Evolutionary conservation across 1,140 invertebrate species (phyloP).

Genomic region (Thrips palmi): DNA sequence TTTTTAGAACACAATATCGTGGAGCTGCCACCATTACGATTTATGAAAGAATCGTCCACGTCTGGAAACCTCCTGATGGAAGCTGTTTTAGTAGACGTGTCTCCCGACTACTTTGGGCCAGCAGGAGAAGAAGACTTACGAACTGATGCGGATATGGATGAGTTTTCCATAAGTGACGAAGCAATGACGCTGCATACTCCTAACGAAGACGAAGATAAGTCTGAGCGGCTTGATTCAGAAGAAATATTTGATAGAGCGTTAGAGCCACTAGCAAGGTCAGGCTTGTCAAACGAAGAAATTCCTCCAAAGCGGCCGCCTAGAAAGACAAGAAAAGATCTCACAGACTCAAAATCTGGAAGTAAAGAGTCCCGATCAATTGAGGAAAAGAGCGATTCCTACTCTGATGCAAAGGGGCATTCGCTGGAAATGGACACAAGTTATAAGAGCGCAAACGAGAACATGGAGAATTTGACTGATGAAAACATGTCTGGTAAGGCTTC

Average conservation of each 20-base stretch:
- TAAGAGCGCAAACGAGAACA: constrained; percentile 7
- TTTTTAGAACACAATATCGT: constrained; percentile 58
- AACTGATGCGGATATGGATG: constrained; percentile 70
- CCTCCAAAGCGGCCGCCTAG: neutral
- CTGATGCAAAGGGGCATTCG: constrained; percentile 18
- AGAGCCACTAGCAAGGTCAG: too few relatives aligned
- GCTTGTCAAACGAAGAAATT: constrained; percentile 2
- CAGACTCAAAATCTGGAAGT: constrained; percentile 9
- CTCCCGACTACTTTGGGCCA: constrained; percentile 55
- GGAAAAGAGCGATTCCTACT: constrained; percentile 21
- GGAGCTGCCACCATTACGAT: constrained; percentile 70
- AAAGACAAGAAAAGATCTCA: constrained; percentile 1
- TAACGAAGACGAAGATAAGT: constrained; percentile 20
- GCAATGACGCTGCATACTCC: constrained; percentile 15
- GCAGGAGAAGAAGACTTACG: constrained; percentile 60
- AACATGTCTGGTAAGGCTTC: neutral
- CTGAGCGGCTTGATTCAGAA: neutral
- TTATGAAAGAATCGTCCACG: constrained; percentile 72
- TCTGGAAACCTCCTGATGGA: constrained; percentile 76
- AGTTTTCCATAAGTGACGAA: constrained; percentile 55
- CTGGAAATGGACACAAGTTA: neutral
- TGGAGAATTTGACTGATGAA: neutral
- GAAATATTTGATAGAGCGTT: constrained; percentile 2
- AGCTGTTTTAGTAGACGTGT: constrained; percentile 79
- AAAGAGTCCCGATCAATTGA: constrained; percentile 8